phyloP scores from a whole-genome alignment of 53 echinoderm and acorn worm genomes.

The Patiria pectinifera region DNA sequence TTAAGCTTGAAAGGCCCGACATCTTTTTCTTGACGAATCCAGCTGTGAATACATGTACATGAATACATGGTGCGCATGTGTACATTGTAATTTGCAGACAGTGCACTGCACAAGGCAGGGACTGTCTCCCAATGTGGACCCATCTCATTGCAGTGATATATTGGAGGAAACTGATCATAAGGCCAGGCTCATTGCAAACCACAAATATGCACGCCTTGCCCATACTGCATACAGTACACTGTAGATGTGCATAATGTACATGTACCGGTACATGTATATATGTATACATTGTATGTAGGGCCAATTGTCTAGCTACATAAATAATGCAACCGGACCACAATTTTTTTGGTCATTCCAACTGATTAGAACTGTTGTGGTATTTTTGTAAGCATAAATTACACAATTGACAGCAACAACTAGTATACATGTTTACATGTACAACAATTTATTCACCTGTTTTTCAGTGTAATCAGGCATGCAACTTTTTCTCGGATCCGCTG shows the following conservation, averaged over 20 bases:
- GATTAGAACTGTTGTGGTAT: background rate
- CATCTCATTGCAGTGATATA: background rate
- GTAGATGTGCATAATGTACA: constrained; percentile 9
- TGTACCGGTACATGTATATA: background rate
- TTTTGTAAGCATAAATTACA: background rate
- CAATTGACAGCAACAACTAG: background rate
- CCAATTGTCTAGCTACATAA: too few relatives aligned
- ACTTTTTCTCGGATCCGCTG: too few relatives aligned
- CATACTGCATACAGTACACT: background rate
- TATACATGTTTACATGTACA: background rate
- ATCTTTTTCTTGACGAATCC: too few relatives aligned
- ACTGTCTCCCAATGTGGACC: background rate
- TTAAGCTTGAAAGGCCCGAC: too few relatives aligned
- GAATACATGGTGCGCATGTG: too few relatives aligned
- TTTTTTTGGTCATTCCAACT: too few relatives aligned
- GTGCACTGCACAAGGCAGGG: background rate
- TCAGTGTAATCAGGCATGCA: too few relatives aligned
- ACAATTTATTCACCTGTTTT: background rate
- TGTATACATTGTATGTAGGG: background rate
- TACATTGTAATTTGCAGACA: background rate
- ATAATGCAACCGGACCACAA: too few relatives aligned
- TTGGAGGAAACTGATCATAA: constrained; percentile 1
- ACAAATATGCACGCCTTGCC: constrained; percentile 7
- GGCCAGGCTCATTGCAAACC: constrained; percentile 1
- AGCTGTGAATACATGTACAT: background rate